Evolutionary conservation across 2,113 vertebrate species (phyloP).

Genomic region (Crocuta crocuta): DNA sequence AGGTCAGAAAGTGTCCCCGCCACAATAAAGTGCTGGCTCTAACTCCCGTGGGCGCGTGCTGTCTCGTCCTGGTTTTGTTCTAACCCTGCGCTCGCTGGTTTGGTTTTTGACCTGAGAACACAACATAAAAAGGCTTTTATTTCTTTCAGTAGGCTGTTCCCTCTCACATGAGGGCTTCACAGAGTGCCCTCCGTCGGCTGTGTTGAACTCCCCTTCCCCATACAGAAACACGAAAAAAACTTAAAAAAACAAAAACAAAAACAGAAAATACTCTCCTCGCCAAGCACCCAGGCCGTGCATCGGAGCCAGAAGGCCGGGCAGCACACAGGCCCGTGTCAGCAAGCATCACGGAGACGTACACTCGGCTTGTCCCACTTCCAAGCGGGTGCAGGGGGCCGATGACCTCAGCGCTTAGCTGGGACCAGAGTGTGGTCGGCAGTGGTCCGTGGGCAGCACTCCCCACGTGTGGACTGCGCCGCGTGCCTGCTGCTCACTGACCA

Average conservation of each 20-base stretch:
- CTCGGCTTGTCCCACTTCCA: not conserved
- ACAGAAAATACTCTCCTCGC: constrained; percentile 66
- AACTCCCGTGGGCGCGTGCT: constrained; percentile 38
- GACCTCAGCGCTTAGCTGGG: not conserved
- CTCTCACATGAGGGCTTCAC: not conserved
- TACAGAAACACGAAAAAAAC: constrained; percentile 61
- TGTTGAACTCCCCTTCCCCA: not conserved
- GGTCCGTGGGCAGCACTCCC: not conserved
- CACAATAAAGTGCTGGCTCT: constrained; percentile 92
- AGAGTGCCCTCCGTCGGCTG: not conserved
- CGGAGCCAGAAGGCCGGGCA: constrained; percentile 15
- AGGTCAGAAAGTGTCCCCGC: constrained; percentile 89
- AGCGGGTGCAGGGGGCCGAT: not conserved
- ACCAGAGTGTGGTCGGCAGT: not conserved
- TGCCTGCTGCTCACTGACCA: not conserved
- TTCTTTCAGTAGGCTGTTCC: constrained; percentile 37
- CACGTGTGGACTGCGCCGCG: accelerated
- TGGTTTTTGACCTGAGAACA: not conserved
- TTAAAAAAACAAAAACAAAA: constrained; percentile 80
- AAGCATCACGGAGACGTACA: constrained; percentile 77
- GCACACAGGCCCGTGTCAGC: constrained; percentile 77
- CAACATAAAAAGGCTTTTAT: constrained; percentile 62
- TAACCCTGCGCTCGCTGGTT: not conserved
- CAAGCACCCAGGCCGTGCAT: constrained; percentile 73
- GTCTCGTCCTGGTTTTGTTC: not conserved